Evolutionary conservation across 1,140 invertebrate genomes (phyloP), one percentile per base, ranked within the genome.

Genomic region (Mamestra configurata): DNA sequence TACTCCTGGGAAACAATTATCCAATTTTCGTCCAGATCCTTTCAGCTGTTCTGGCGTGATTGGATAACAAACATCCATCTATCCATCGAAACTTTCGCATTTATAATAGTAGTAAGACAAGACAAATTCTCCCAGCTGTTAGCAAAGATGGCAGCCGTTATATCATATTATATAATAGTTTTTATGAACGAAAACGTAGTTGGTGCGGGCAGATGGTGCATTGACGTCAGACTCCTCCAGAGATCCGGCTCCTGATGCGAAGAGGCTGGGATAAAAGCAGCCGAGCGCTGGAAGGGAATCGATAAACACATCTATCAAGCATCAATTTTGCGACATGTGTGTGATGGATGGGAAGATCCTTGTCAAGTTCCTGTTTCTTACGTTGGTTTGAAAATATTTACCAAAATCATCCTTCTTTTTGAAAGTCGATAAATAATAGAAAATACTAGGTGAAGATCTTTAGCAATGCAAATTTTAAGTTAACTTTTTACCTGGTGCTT

Each of bases 101-200:
- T n/a, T n/a, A n/a, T n/a, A n/a, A n/a, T n/a, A n/a, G n/a, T n/a
- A n/a, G n/a, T n/a, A n/a, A n/a, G n/a, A n/a, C n/a, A n/a, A n/a
- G n/a, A n/a, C n/a, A n/a, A n/a, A n/a, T n/a, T n/a, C n/a, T n/a
- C n/a, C n/a, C 20, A 66, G 35, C 61, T 66, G 18, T 40, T 66
- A 66, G 31, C 15, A 37, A 66, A 40, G 18, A 40, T 64, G 43
- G 40, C 40, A 3, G 11, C 13, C 11, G 40, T 43, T 43, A 43
- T 13, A 43, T 43, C 0, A 1, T 43, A 40, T 43, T 43, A 13
- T 13, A 43, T 43, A 43, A 3, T 13, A 37, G 35, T 64, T 20
- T 66, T 66, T 66, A 40, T 66, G 61, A 22, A 40, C n/a, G n/a
- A 22, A 66, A 66, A 66, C 35, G n/a, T 55, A 27, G 53, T 24